phyloP scores from a whole-genome alignment of 2,797 vertebrate species.

The Anableps anableps region DNA sequence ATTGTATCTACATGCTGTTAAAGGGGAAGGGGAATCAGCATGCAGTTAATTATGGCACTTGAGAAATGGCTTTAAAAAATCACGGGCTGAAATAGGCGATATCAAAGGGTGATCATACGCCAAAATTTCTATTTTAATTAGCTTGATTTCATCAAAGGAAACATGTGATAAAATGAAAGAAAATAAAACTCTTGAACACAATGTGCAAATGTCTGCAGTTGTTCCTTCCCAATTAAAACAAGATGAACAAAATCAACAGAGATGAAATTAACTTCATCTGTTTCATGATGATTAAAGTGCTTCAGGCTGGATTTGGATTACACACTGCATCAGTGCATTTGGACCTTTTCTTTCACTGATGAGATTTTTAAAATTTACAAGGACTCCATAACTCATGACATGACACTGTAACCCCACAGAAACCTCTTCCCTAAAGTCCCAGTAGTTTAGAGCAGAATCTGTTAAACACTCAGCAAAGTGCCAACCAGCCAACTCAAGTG shows the following conservation, averaged over 20 bases:
- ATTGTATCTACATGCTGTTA: constrained; percentile 16
- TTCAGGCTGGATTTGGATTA: constrained; percentile 59
- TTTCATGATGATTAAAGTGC: constrained; percentile 71
- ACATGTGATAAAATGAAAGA: constrained; percentile 2
- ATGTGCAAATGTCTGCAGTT: constrained; percentile 58
- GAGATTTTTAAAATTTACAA: background rate
- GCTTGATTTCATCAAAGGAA: constrained; percentile 32
- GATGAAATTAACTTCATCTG: constrained; percentile 35
- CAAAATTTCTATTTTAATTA: constrained; percentile 2
- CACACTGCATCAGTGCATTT: constrained; percentile 19
- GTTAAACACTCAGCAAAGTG: constrained; percentile 70
- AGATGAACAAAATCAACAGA: constrained; percentile 22
- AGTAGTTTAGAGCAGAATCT: constrained; percentile 35
- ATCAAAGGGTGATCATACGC: background rate
- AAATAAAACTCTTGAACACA: constrained; percentile 23
- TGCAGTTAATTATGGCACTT: constrained; percentile 16
- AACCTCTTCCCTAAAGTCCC: constrained; percentile 31
- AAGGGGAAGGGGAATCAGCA: constrained; percentile 17
- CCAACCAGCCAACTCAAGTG: constrained; percentile 54
- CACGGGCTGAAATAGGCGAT: constrained; percentile 7
- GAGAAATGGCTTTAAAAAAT: constrained; percentile 37
- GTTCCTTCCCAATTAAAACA: constrained; percentile 32
- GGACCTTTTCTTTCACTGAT: constrained; percentile 4
- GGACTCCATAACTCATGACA: background rate
- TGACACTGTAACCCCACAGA: constrained; percentile 8